Evolutionary conservation across 2,113 vertebrate species (phyloP), one percentile per base, ranked within the genome.

Genomic region (Rhipidura dahli): DNA sequence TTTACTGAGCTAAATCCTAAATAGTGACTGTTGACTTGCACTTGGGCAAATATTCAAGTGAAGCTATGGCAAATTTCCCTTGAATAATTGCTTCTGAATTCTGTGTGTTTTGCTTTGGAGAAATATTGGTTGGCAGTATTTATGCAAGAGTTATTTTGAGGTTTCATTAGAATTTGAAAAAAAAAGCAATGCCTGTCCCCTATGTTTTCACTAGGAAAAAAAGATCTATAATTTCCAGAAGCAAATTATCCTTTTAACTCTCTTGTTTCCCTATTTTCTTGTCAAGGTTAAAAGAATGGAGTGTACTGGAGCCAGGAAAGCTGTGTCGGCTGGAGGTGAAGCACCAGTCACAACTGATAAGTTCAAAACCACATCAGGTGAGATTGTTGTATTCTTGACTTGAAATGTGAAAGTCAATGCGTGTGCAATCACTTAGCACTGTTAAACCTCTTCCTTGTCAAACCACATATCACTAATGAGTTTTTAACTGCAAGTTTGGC

Each of bases 401-500:
- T 86, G 71, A 89, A 92, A 95, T 28, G 51, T 78, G 77, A 95
- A 96, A 78, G 60, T 96, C 93, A 94, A 69, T 91, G 59, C 75
- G 57, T 76, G 77, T 93, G 83, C 49, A 93, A 57, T 76, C 68
- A 78, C 49, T 66, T 93, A 82, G 42, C 30, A 17, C 33, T 69
- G 54, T 71, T 85, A 83, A 94, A 86, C 18, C 31, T 81, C 45
- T 83, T 95, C 44, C 80, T 93, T 96, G 95, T 97, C 89, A 95
- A 94, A 85, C 72, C 77, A 70, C 30, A 45, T 96, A 60, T 77
- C 20, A 18, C 42, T 96, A 87, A 95, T 72, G 83, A 92, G 37
- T 63, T 89, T 91, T 87, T 63, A 63, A 81, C 84, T 87, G 70
- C n/a, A 76, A 51, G 35, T 91, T 88, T 72, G 45, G 24, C 26